Base-by-base conservation (phyloP, 2,797 vertebrate species). In the Pantherophis alleghaniensis region DNA sequence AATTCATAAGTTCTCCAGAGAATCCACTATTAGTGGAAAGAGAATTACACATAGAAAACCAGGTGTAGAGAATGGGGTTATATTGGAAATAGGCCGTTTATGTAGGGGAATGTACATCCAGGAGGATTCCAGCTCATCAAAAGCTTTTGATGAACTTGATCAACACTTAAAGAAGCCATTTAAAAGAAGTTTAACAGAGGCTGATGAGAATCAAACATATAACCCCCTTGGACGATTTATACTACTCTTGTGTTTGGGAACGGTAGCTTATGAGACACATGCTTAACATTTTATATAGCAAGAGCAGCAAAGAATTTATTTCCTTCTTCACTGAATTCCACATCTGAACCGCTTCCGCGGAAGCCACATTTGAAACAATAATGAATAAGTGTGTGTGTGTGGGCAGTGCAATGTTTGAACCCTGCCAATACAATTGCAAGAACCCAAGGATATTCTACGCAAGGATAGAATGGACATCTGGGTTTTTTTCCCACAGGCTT, bases 341-440 rank as follows among this genome's bases (percentile, higher is more conserved):
- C 91, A 59, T 98, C 96, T 89, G 98, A 96, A 69, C 98, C 96
- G 96, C 97, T 97, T 86, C 96, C 95, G 55, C 91, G 98, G 98
- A 95, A 57, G n/a, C 69, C 69, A 74, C 16, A 16, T 79, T 42
- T 42, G 32, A 42, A 79, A 79, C 18, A 69, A 69, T 7, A 79
- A 42, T 3, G n/a, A 69, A 69, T 74, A 14, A 2, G 6, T 0
- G 14, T 9, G 6, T 5, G n/a, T 32, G 13, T 5, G 26, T 12
- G 24, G 10, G 20, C 22, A 32, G 5, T 42, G 37, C 7, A 42
- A 11, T 79, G 18, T 79, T 42, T 79, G 74, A 79, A 42, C 74
- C 37, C 37, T 79, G 32, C 32, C 32, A 79, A 74, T 74, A 37
- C 7, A 37, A 22, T 42, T 79, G 18, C 37, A 79, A 42, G 74